Conservation (phyloP, 2,888 invertebrate genomes). For the Chrysolina oricalcia region DNA sequence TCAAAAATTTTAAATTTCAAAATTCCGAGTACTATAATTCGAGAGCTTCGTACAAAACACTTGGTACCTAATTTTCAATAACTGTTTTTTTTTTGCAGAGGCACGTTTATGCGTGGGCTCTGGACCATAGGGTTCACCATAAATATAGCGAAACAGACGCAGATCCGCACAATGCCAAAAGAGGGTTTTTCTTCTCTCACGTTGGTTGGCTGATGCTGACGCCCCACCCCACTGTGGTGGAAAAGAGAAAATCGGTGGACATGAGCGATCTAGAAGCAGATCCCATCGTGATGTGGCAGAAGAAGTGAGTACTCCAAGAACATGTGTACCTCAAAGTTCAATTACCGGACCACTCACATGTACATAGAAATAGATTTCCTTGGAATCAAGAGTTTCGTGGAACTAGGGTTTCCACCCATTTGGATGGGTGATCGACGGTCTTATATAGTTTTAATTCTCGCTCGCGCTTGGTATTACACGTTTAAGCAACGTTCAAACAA, state of each 20-base stretch:
- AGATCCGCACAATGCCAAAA: conserved; percentile 87
- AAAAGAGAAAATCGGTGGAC: conserved; percentile 80
- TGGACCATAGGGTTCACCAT: conserved; percentile 92
- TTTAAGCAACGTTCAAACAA: no score
- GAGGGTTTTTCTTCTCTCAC: conserved; percentile 88
- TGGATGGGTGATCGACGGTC: no score
- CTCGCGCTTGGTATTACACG: no score
- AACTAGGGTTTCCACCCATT: no score
- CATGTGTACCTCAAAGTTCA: not conserved
- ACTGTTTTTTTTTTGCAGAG: conserved; percentile 73
- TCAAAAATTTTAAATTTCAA: no score
- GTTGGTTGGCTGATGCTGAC: conserved; percentile 93
- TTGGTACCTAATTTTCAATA: no score
- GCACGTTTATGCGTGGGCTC: conserved; percentile 89
- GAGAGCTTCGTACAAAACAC: no score
- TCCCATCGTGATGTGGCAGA: conserved; percentile 85
- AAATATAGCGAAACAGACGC: conserved; percentile 91
- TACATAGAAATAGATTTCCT: not conserved
- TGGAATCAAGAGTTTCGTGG: no score
- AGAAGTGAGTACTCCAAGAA: conserved; percentile 71
- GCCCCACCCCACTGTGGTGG: conserved; percentile 86
- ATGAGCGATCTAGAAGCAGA: conserved; percentile 83
- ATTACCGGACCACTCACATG: not conserved
- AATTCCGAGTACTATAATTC: no score
- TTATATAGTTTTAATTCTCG: no score